Conservation (phyloP, 2,888 invertebrate genomes). For the Danaus chrysippus region DNA sequence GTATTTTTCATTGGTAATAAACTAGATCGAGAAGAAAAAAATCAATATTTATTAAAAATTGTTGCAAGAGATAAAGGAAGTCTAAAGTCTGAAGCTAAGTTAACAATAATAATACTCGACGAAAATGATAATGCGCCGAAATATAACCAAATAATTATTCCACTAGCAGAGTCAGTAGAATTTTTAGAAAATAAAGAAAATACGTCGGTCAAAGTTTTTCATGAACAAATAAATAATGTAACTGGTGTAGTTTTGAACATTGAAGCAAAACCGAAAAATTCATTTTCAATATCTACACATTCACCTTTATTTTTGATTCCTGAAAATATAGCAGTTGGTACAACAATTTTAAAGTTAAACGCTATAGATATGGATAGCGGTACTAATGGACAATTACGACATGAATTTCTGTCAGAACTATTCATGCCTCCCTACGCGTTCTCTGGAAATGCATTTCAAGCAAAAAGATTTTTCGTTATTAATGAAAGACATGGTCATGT, state of each 20-base stretch:
- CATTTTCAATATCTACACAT: conserved; percentile 53
- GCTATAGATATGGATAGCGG: conserved; percentile 87
- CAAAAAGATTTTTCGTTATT: conserved; percentile 85
- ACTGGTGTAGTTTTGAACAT: conserved; percentile 50
- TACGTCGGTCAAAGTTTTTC: conserved; percentile 67
- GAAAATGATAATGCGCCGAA: conserved; percentile 89
- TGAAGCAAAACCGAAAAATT: conserved; percentile 61
- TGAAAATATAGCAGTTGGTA: conserved; percentile 85
- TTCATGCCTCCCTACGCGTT: conserved; percentile 78
- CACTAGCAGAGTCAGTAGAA: conserved; percentile 82
- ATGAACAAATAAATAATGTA: conserved; percentile 56
- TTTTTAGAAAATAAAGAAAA: conserved; percentile 81
- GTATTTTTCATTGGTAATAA: conserved; percentile 78
- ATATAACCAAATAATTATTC: conserved; percentile 84
- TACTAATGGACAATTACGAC: conserved; percentile 84
- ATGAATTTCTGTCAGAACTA: conserved; percentile 84
- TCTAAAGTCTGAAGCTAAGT: conserved; percentile 84
- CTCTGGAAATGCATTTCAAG: conserved; percentile 63
- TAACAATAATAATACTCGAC: conserved; percentile 85
- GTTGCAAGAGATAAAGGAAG: conserved; percentile 89
- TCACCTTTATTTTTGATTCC: conserved; percentile 83
- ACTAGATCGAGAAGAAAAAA: conserved; percentile 87
- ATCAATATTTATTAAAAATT: conserved; percentile 83
- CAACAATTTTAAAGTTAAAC: conserved; percentile 82
- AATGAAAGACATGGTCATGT: conserved; percentile 88